Percentiles rank a stretch among this genome's conserved stretches.
phyloP scores from a whole-genome alignment of 2,113 vertebrate species.

The Onychorhynchus coronatus region DNA sequence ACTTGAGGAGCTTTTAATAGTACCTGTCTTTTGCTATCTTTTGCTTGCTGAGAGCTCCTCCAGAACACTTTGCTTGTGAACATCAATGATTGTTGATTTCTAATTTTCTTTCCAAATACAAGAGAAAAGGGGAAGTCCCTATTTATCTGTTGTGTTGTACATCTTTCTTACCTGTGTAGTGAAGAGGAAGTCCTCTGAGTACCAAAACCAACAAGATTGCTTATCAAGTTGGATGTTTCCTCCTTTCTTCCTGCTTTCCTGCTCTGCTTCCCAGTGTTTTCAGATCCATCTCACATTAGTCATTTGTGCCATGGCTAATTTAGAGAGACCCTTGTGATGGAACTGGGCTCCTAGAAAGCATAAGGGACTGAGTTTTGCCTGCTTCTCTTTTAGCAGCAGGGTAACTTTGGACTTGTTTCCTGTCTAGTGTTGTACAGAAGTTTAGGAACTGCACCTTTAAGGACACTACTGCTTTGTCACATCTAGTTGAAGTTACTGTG shows the following conservation, averaged over 20 bases:
- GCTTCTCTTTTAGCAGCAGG: background rate
- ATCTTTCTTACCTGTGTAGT: background rate
- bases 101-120: background rate
- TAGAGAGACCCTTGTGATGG: background rate
- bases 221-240: background rate
- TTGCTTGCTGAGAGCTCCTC: background rate
- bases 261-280: background rate
- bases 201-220: background rate
- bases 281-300: background rate
- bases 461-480: background rate
- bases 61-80: background rate
- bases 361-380: background rate
- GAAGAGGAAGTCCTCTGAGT: background rate
- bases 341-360: background rate
- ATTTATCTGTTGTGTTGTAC: background rate
- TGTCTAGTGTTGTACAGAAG: background rate
- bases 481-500: background rate
- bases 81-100: background rate
- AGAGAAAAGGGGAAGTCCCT: background rate
- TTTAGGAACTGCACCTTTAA: background rate
- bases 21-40: background rate
- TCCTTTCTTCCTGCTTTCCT: background rate
- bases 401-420: background rate
- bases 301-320: background rate
- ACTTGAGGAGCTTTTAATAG: background rate